Evolutionary conservation across 1,140 invertebrate species (phyloP).

Genomic region (Macrobrachium nipponense): DNA sequence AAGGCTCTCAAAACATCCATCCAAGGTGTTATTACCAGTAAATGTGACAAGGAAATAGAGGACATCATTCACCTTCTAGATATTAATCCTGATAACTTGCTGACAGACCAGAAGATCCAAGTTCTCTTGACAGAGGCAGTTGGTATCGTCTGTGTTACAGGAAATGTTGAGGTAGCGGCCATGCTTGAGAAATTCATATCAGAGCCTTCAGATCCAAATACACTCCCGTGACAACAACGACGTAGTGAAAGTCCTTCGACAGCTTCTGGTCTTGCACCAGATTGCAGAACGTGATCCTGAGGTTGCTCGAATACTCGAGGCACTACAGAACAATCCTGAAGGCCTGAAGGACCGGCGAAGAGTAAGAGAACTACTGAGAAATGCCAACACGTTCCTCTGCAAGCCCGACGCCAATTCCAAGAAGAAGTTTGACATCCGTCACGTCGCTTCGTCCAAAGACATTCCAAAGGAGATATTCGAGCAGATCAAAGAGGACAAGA

Average conservation of each 20-base stretch:
- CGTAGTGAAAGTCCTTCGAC: constrained; percentile 77
- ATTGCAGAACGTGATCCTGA: constrained; percentile 70
- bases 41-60: constrained; percentile 62
- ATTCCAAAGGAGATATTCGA: constrained; percentile 63
- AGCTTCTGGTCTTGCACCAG: constrained; percentile 79
- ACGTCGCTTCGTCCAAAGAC: constrained; percentile 62
- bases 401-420: constrained; percentile 26
- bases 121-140: constrained; percentile 77
- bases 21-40: constrained; percentile 50
- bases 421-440: constrained; percentile 57
- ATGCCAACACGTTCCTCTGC: constrained; percentile 47
- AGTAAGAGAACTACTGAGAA: constrained; percentile 55
- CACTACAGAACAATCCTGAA: constrained; percentile 69
- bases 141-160: constrained; percentile 78
- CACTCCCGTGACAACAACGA: constrained; percentile 74
- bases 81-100: constrained; percentile 51
- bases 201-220: constrained; percentile 73
- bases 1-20: constrained; percentile 55
- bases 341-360: constrained; percentile 66
- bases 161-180: constrained; percentile 75
- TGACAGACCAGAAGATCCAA: constrained; percentile 69
- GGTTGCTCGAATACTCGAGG: constrained; percentile 54
- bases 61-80: constrained; percentile 61
- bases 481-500: constrained; percentile 60
- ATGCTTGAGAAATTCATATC: constrained; percentile 73